Evolutionary conservation across 1,140 invertebrate species (phyloP).

Genomic region (Temnothorax curvispinosus): DNA sequence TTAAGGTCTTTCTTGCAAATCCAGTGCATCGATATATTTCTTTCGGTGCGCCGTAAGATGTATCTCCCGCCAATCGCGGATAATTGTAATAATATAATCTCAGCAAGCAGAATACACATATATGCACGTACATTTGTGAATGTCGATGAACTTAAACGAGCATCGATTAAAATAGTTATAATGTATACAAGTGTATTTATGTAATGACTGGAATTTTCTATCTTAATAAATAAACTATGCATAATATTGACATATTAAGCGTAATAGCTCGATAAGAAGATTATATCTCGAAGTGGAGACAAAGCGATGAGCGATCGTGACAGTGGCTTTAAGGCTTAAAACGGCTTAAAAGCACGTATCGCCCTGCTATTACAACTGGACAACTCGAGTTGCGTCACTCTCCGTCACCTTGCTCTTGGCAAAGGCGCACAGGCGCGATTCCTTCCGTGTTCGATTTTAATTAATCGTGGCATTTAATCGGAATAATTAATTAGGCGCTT

Average conservation of each 20-base stretch:
- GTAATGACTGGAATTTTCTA: not conserved
- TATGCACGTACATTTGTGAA: not conserved
- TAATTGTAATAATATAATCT: conserved; percentile 14
- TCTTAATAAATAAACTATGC: not conserved
- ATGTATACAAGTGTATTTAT: not conserved
- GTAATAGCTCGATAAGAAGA: not conserved
- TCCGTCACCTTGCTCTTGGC: not conserved
- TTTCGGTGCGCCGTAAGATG: not conserved
- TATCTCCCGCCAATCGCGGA: not conserved
- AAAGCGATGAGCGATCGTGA: not conserved
- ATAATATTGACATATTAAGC: not conserved
- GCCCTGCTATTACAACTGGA: not conserved
- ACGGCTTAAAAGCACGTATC: conserved; percentile 1
- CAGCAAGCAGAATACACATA: not conserved
- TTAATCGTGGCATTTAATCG: conserved; percentile 56
- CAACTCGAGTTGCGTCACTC: conserved; percentile 33
- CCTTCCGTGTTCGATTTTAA: conserved; percentile 59
- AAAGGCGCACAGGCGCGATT: not conserved
- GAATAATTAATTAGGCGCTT: conserved; percentile 67
- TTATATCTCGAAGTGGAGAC: not conserved
- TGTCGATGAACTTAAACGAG: not conserved
- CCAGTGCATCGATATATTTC: not conserved
- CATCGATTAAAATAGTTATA: not conserved
- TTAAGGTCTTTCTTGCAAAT: not conserved
- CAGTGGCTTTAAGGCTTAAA: not conserved